Conservation (phyloP, 2,113 vertebrate species). For the Mystacornis crossleyi region DNA sequence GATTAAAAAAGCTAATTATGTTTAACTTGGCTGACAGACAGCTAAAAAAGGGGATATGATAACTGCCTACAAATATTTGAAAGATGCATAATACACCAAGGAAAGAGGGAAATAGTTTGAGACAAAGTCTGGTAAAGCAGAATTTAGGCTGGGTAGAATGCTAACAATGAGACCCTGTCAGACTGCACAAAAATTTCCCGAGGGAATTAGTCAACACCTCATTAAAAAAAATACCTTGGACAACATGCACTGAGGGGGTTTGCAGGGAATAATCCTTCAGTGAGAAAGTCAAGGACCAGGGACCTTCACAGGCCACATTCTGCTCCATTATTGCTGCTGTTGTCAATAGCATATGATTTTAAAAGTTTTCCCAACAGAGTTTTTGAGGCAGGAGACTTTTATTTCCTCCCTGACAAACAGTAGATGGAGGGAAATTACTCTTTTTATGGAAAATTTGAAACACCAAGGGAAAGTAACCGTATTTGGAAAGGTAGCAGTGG, state of each 20-base stretch:
- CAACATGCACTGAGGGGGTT: background rate
- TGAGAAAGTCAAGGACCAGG: background rate
- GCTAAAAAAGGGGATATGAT: constrained; percentile 45
- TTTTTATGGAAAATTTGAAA: background rate
- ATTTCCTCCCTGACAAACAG: background rate
- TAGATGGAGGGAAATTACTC: background rate
- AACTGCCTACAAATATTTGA: constrained; percentile 62
- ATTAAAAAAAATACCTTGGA: constrained; percentile 42
- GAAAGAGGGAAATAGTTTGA: constrained; percentile 27
- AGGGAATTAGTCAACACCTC: constrained; percentile 32
- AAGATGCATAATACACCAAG: constrained; percentile 51
- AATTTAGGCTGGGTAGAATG: constrained; percentile 34
- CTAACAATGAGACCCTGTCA: constrained; percentile 49
- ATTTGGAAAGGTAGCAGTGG: background rate
- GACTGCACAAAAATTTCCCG: background rate
- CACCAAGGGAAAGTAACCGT: background rate
- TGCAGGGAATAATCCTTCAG: background rate
- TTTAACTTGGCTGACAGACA: constrained; percentile 61
- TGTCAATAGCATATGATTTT: background rate
- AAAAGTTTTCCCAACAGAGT: background rate
- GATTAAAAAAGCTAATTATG: constrained; percentile 65
- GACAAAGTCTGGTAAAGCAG: constrained; percentile 19
- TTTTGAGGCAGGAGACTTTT: background rate
- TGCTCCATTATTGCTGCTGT: background rate
- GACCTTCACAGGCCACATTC: background rate